Evolutionary conservation across 2,888 invertebrate species (phyloP), one percentile per base, ranked within the genome.

Genomic region (Nasonia oneida): DNA sequence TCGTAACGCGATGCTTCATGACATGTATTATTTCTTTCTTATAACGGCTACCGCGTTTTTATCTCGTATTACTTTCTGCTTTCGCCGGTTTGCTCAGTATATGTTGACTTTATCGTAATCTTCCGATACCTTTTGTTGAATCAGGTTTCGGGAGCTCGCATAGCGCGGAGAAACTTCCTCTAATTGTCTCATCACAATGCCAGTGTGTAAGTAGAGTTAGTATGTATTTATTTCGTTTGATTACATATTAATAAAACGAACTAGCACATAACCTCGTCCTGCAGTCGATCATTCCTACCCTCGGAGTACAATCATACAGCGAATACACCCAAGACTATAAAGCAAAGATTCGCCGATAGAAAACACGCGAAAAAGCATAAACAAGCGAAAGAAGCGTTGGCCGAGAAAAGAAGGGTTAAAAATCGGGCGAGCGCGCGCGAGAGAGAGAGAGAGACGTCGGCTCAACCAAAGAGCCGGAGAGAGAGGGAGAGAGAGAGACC

Each of bases 1-100:
- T 87, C 87, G 96, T 57, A 18, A 57, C 96, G 29, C 96, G 29
- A 50, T 18, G 50, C 14, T 53, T 14, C 50, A 15, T 14, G 15
- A 15, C 14, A 15, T 53, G 50, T 15, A 53, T 53, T 18, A 53
- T 53, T 53, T 53, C 18, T 53, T 53, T 15, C 15, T 18, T 18
- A 29, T 29, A 53, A 53, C 5, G 53, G 18, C 53, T 18, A 0
- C 10, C 47, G 10, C 12, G 18, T 53, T 15, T 53, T 53, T 53
- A 53, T 53, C 53, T 53, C 18, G 18, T 15, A 53, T 15, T 53
- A 47, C 18, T 53, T 53, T 53, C 53, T 53, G 53, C 53, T 53
- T 53, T 18, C 15, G 6, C 8, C 1, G 12, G 47, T 47, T 47
- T 47, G 47, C 47, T 47, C 47, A 47, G 47, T 2, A 47, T 2